Evolutionary conservation across 2,888 invertebrate genomes (phyloP).

Genomic region (Tipula lateralis): DNA sequence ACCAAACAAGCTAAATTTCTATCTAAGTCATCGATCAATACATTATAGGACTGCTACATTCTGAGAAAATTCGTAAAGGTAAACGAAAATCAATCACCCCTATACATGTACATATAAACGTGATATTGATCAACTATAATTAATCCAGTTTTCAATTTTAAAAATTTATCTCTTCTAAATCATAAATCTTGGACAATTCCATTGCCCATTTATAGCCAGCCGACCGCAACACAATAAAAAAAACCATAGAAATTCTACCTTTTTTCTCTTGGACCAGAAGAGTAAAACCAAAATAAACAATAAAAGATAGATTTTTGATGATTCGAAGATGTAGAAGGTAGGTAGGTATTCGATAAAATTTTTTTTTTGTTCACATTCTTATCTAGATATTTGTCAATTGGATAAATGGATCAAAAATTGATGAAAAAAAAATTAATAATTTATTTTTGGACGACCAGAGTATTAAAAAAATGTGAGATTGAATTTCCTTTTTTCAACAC

Average conservation of each 20-base stretch:
- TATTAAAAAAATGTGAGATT: neutral
- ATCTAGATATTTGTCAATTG: conserved; percentile 6
- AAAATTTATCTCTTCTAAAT: neutral
- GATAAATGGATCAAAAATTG: neutral
- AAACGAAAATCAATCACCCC: no score
- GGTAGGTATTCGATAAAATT: neutral
- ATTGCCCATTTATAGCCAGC: neutral
- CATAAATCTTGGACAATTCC: neutral
- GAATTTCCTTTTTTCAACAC: neutral
- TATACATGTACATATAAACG: no score
- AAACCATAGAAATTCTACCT: neutral
- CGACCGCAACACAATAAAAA: neutral
- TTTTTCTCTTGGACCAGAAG: neutral
- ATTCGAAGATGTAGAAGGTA: neutral
- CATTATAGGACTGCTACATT: no score
- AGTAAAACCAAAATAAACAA: neutral
- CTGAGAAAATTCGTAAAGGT: no score
- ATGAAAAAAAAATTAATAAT: conserved; percentile 2
- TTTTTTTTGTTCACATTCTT: neutral
- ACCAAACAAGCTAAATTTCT: no score
- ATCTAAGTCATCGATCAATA: no score
- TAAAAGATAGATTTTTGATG: neutral
- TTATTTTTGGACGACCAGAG: neutral
- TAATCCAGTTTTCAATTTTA: neutral
- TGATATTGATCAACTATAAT: neutral